Conservation (phyloP, 1,140 invertebrate species). For the Calephelis virginiensis region DNA sequence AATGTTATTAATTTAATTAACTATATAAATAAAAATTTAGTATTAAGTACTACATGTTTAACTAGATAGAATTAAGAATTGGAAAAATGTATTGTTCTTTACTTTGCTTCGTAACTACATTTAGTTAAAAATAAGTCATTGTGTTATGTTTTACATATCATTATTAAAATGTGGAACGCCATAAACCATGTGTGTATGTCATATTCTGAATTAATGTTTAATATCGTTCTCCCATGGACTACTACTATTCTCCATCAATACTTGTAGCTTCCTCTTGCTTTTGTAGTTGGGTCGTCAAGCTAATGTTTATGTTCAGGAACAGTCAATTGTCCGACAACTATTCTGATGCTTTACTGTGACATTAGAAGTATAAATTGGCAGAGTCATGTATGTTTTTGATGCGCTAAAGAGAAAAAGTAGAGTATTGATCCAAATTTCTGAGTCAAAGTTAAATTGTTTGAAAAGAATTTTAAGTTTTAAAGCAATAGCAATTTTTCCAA, state of each 20-base stretch:
- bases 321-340: conserved; percentile 2
- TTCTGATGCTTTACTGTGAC: background rate
- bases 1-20: too few species aligned
- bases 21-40: too few species aligned
- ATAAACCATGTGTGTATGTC: conserved; percentile 8
- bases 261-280: conserved; percentile 30
- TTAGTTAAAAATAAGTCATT: background rate
- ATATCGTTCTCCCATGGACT: background rate
- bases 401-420: background rate
- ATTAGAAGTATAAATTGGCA: background rate
- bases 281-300: conserved; percentile 18
- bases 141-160: background rate
- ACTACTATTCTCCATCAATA: conserved; percentile 10
- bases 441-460: too few species aligned
- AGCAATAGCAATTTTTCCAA: too few species aligned
- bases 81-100: background rate
- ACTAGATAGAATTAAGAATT: too few species aligned
- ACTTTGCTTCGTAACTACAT: background rate
- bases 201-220: conserved; percentile 13
- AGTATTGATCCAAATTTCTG: too few species aligned
- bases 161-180: background rate
- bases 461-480: too few species aligned
- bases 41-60: too few species aligned
- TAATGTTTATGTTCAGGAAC: conserved; percentile 13
- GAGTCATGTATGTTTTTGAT: too few species aligned